These are phyloP conservation scores for Unio pictorum DNA, from an alignment of 2,888 invertebrate species.

Conservation along the genomic window DNA sequence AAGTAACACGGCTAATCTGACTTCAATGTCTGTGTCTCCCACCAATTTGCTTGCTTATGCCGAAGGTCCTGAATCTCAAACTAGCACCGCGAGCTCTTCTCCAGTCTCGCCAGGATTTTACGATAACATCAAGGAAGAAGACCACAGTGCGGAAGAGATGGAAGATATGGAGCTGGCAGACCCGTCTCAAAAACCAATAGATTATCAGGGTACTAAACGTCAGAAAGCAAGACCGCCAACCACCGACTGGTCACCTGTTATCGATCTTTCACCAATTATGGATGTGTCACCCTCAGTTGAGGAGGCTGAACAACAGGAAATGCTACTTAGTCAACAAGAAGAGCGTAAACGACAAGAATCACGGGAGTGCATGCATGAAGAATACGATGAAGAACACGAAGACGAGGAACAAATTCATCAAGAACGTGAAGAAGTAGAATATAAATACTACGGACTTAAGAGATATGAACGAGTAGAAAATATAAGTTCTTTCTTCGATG, in stretches of 20 bases:
- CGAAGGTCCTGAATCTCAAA: conserved; percentile 50
- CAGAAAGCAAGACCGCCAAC: conserved; percentile 67
- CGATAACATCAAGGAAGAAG: conserved; percentile 51
- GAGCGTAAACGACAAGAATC: conserved; percentile 56
- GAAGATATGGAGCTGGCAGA: conserved; percentile 65
- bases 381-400: conserved; percentile 40
- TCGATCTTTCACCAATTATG: conserved; percentile 72
- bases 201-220: conserved; percentile 66
- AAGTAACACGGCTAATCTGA: conserved; percentile 68
- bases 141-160: conserved; percentile 37
- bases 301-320: conserved; percentile 70
- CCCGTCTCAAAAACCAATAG: conserved; percentile 66
- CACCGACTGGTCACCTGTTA: conserved; percentile 72
- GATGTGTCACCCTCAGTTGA: conserved; percentile 73
- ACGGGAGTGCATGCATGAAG: conserved; percentile 36
- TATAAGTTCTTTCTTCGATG: conserved; percentile 49
- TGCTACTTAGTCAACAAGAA: conserved; percentile 64
- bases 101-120: conserved; percentile 63
- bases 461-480: conserved; percentile 65
- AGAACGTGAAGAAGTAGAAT: conserved; percentile 33
- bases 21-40: conserved; percentile 68
- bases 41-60: conserved; percentile 50
- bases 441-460: conserved; percentile 50
- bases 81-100: conserved; percentile 50
- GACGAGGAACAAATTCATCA: conserved; percentile 31